These are phyloP conservation scores for Lophochroa leadbeateri DNA, from an alignment of 2,113 vertebrate genomes.

Conservation along the genomic window DNA sequence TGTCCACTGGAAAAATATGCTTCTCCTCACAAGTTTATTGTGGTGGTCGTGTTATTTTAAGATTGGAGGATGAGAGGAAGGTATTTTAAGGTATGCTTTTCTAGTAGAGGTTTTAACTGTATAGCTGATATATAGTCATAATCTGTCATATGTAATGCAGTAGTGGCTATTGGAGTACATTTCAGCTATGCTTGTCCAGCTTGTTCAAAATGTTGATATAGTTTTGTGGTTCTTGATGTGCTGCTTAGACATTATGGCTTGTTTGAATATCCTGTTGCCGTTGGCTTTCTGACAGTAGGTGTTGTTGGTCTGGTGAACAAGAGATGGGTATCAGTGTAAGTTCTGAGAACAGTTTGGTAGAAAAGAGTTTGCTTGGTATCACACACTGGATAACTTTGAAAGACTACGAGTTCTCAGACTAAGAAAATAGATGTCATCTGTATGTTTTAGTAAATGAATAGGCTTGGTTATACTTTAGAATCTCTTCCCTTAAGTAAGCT, in stretches of 20 bases:
- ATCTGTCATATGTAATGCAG: not conserved
- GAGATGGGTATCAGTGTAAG: accelerated
- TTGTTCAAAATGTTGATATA: accelerated
- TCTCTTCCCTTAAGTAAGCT: not conserved
- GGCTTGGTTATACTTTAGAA: not conserved
- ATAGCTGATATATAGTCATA: accelerated
- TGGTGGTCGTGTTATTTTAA: not conserved
- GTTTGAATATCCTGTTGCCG: accelerated
- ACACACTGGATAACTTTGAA: not conserved
- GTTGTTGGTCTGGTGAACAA: not conserved
- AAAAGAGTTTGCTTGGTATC: not conserved
- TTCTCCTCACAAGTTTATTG: not conserved
- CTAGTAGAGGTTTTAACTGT: not conserved
- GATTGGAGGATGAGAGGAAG: not conserved
- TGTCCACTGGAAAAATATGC: not conserved
- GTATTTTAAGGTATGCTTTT: not conserved
- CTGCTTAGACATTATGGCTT: not conserved
- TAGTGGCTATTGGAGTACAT: not conserved
- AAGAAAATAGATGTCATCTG: not conserved
- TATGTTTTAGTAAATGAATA: not conserved
- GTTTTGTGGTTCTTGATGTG: not conserved
- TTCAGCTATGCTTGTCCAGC: not conserved
- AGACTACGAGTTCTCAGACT: not conserved
- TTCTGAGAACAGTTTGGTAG: not conserved
- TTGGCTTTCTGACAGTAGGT: not conserved